Conservation (phyloP, 2,113 vertebrate genomes). For the Perccottus glenii region DNA sequence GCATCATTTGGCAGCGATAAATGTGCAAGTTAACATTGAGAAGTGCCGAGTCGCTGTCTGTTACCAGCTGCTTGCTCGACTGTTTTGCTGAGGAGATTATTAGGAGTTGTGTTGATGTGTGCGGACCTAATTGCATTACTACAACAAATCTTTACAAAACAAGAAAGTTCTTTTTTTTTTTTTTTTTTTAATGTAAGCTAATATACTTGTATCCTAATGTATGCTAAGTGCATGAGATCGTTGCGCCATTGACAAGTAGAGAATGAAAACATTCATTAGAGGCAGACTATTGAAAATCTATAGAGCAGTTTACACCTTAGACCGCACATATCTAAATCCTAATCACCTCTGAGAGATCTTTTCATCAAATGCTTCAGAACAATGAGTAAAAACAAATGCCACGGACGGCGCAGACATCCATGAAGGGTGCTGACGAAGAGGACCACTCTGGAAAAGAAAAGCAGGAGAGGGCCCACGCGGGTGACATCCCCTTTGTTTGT, state of each 20-base stretch:
- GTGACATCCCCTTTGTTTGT: conserved; percentile 50
- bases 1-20: conserved; percentile 53
- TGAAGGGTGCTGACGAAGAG: conserved; percentile 11
- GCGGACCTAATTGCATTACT: conserved; percentile 18
- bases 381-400: conserved; percentile 45
- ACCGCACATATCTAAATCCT: conserved; percentile 44
- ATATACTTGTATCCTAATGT: conserved; percentile 29
- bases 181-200: conserved; percentile 21
- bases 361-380: conserved; percentile 48
- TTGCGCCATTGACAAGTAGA: conserved; percentile 44
- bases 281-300: conserved; percentile 66
- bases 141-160: conserved; percentile 21
- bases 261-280: conserved; percentile 61
- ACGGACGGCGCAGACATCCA: neutral
- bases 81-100: conserved; percentile 38
- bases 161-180: neutral
- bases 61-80: conserved; percentile 60
- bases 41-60: conserved; percentile 41
- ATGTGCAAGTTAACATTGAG: conserved; percentile 35
- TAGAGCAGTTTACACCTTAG: conserved; percentile 41
- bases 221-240: conserved; percentile 40
- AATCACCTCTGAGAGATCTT: conserved; percentile 46
- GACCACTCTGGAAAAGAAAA: conserved; percentile 3
- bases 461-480: conserved; percentile 5
- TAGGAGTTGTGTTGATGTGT: conserved; percentile 3